Evolutionary conservation across 1,140 invertebrate species (phyloP).

Genomic region (Ruditapes philippinarum): DNA sequence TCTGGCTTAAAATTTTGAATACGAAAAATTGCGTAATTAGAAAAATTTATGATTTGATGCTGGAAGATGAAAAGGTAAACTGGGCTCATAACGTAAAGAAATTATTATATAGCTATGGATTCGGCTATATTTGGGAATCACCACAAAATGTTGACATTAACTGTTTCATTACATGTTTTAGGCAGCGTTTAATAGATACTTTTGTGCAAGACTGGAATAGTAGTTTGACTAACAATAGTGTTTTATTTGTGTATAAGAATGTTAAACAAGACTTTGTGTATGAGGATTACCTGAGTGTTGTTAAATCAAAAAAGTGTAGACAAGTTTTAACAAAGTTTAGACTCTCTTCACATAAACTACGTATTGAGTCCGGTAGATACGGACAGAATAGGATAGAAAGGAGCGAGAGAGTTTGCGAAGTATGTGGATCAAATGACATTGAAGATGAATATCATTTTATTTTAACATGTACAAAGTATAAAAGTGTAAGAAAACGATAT

Average conservation of each 20-base stretch:
- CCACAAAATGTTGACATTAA: background rate
- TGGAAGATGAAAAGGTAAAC: too few relatives aligned
- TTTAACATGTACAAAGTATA: background rate
- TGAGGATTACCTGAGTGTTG: background rate
- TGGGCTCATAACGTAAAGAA: too few relatives aligned
- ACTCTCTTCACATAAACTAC: too few relatives aligned
- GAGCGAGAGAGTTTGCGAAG: background rate
- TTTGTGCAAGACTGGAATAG: conserved; percentile 31
- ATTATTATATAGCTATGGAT: too few relatives aligned
- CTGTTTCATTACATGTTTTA: background rate
- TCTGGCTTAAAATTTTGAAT: too few relatives aligned
- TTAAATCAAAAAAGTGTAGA: background rate
- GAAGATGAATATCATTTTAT: background rate
- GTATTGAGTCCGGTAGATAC: conserved; percentile 4
- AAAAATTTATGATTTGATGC: too few relatives aligned
- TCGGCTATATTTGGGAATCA: too few relatives aligned
- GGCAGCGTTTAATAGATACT: conserved; percentile 27
- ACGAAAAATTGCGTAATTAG: too few relatives aligned
- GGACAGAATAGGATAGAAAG: background rate
- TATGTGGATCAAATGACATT: conserved; percentile 13
- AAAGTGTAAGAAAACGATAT: background rate
- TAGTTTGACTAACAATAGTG: too few relatives aligned
- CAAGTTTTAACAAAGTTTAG: background rate
- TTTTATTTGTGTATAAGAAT: too few relatives aligned
- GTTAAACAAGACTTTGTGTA: background rate